Evolutionary conservation across 1,140 invertebrate genomes (phyloP), one percentile per base, ranked within the genome.

Genomic region (Gryon sp.): DNA sequence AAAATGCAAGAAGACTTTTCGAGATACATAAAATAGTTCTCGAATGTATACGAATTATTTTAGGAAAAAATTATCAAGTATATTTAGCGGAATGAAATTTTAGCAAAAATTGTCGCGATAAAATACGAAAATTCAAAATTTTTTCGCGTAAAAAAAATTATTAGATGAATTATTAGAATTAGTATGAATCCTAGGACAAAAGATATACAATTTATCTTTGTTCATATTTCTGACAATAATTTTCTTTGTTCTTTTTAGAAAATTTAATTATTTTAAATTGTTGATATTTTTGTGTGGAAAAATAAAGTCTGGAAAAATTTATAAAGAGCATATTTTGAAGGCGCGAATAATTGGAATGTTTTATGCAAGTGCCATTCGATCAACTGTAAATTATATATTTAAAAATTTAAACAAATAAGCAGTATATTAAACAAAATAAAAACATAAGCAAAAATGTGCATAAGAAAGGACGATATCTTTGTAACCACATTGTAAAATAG

Each of bases 401-500:
- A 41, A 41, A 26, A 6, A 14, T 9, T 2, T 12, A 26, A 15
- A 14, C 2, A 15, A 45, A 4, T 14, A 12, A 38, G 7, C 0
- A 34, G 16, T 36, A 36, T 36, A n/a, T 36, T 43, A 38, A 24
- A n/a, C 1, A 57, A 12, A 28, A 12, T n/a, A 11, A 2, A 20
- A 36, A 50, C n/a, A 53, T 11, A 26, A 24, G 8, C n/a, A 34
- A 34, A 34, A 12, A 12, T 34, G n/a, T 12, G 9, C 5, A 34
- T 12, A 34, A 5, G 2, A 12, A 34, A 38, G 2, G 28, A 24
- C 1, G 8, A 48, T 60, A 24, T 60, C n/a, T 60, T 30, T 45
- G 19, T 38, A 60, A 46, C 26, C 22, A 55, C 36, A 45, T 59
- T 59, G 55, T 59, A 46, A 59, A 59, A 16, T 34, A 38, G n/a